phyloP scores from a whole-genome alignment of 2,797 vertebrate species.

The Xenopus petersii region DNA sequence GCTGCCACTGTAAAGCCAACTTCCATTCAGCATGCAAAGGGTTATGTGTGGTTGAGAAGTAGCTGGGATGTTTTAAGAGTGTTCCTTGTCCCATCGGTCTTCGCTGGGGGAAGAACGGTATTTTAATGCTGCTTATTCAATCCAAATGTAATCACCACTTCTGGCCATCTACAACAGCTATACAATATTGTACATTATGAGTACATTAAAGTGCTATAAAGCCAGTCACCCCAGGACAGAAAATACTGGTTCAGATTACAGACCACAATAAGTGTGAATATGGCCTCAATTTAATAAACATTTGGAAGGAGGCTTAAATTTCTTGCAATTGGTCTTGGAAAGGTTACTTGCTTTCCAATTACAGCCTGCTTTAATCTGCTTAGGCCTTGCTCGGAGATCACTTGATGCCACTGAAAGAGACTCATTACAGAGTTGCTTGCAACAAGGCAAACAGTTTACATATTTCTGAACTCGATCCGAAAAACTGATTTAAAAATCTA shows the following conservation, averaged over 20 bases:
- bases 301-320: slow-evolving; percentile 92
- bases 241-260: slow-evolving; percentile 93
- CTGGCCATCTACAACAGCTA: slow-evolving; percentile 89
- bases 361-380: slow-evolving; percentile 90
- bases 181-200: slow-evolving; percentile 82
- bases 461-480: slow-evolving; percentile 84
- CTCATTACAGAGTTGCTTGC: slow-evolving; percentile 51
- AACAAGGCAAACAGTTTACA: slow-evolving; percentile 85
- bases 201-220: slow-evolving; percentile 87
- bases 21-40: slow-evolving; percentile 13
- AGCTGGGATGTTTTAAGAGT: slow-evolving; percentile 70
- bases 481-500: slow-evolving; percentile 86
- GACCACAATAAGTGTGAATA: slow-evolving; percentile 88
- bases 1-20: no score
- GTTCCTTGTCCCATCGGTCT: slow-evolving; percentile 78
- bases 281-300: slow-evolving; percentile 95
- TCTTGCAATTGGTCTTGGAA: slow-evolving; percentile 84
- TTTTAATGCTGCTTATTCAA: slow-evolving; percentile 87
- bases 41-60: slow-evolving; percentile 53
- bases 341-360: slow-evolving; percentile 85
- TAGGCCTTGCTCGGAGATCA: slow-evolving; percentile 62
- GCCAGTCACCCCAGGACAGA: slow-evolving; percentile 90
- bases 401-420: slow-evolving; percentile 47
- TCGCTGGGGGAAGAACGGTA: slow-evolving; percentile 73
- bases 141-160: slow-evolving; percentile 92